Conservation (phyloP, 2,888 invertebrate genomes). For the Phortica okadai region DNA sequence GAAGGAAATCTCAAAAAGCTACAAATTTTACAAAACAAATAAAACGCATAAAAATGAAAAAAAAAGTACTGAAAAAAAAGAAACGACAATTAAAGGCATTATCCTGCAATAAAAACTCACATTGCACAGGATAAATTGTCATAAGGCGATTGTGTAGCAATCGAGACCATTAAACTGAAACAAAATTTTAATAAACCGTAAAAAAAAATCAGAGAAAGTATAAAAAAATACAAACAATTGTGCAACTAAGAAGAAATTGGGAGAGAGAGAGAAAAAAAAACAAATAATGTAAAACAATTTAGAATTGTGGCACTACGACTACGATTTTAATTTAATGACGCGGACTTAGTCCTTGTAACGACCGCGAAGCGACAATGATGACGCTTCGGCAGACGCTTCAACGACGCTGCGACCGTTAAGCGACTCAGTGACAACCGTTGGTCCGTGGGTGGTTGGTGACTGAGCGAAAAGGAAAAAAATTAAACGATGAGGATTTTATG, state of each 20-base stretch:
- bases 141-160: conserved; percentile 71
- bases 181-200: conserved; percentile 70
- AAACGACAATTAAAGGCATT: conserved; percentile 66
- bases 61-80: conserved; percentile 54
- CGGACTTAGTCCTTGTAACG: conserved; percentile 72
- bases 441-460: conserved; percentile 12
- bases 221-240: conserved; percentile 32
- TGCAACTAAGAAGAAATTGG: not conserved
- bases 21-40: conserved; percentile 11
- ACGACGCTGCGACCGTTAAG: not conserved
- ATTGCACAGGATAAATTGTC: conserved; percentile 60
- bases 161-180: conserved; percentile 67
- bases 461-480: conserved; percentile 46
- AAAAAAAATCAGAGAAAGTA: conserved; percentile 41
- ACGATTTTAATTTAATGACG: conserved; percentile 71
- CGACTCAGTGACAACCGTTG: not conserved
- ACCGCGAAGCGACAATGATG: conserved; percentile 43
- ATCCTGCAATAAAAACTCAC: conserved; percentile 67
- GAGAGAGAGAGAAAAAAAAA: not conserved
- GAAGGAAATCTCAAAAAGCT: not conserved
- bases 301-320: conserved; percentile 51
- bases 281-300: conserved; percentile 34
- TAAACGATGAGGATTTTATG: conserved; percentile 6
- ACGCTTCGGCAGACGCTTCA: conserved; percentile 5
- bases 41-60: conserved; percentile 29